Evolutionary conservation across 1,140 invertebrate species (phyloP).

Genomic region (Neuroterus valhalla): DNA sequence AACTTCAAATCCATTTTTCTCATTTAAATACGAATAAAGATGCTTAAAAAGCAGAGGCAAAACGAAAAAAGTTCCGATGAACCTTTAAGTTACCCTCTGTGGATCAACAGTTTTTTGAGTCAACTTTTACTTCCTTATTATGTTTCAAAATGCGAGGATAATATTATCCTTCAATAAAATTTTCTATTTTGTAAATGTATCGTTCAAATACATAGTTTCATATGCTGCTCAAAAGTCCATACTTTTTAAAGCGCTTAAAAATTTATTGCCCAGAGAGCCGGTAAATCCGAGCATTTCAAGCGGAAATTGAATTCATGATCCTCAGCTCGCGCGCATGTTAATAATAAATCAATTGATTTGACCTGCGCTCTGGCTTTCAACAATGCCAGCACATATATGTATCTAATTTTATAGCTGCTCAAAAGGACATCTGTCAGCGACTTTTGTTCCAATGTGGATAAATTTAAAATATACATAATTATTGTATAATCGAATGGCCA

Average conservation of each 20-base stretch:
- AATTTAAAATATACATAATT: too few relatives aligned
- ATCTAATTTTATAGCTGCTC: slow-evolving; percentile 6
- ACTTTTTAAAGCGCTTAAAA: slow-evolving; percentile 29
- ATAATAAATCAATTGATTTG: slow-evolving; percentile 56
- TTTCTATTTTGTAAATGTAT: slow-evolving; percentile 3
- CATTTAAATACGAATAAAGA: too few relatives aligned
- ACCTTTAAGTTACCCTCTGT: too few relatives aligned
- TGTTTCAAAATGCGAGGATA: too few relatives aligned
- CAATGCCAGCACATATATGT: slow-evolving; percentile 7
- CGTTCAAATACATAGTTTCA: slow-evolving; percentile 16
- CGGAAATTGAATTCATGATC: slow-evolving; percentile 31
- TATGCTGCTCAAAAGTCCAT: slow-evolving; percentile 11
- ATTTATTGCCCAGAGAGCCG: slow-evolving; percentile 23
- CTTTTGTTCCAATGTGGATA: neutral
- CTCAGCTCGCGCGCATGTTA: slow-evolving; percentile 46
- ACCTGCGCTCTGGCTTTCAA: slow-evolving; percentile 40
- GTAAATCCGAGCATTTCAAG: slow-evolving; percentile 29
- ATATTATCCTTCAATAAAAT: too few relatives aligned
- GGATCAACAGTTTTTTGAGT: too few relatives aligned
- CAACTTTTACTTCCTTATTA: too few relatives aligned
- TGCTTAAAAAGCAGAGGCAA: too few relatives aligned
- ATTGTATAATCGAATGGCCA: too few relatives aligned
- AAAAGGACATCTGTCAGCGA: neutral
- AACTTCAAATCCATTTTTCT: too few relatives aligned
- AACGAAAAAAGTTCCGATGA: too few relatives aligned